Percentiles rank a stretch among this genome's conserved stretches.
Conservation (phyloP, 2,113 vertebrate species). For the Neoarius graeffei region DNA sequence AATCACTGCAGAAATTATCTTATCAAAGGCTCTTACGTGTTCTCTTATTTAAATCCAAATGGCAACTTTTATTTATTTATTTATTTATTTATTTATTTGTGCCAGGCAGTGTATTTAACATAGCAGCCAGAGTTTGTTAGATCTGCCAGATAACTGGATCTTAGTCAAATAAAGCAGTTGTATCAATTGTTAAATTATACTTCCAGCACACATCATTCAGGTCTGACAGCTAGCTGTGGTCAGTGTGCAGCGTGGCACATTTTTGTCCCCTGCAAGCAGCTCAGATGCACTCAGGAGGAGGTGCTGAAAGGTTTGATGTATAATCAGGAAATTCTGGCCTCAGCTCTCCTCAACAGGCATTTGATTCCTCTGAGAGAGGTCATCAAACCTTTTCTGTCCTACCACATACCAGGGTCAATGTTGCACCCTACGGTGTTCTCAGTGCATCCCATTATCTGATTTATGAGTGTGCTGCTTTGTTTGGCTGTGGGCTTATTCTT, state of each 20-base stretch:
- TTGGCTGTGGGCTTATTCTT: constrained; percentile 59
- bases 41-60: too few species aligned
- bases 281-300: constrained; percentile 47
- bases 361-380: constrained; percentile 52
- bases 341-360: constrained; percentile 55
- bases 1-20: too few species aligned
- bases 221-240: constrained; percentile 2
- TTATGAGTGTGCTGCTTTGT: constrained; percentile 64
- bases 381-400: constrained; percentile 61
- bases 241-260: background rate
- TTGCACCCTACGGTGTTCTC: constrained; percentile 46
- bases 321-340: constrained; percentile 67
- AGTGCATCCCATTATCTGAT: constrained; percentile 58
- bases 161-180: background rate
- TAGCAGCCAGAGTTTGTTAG: background rate
- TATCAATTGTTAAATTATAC: background rate
- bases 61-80: too few species aligned
- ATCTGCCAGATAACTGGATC: background rate
- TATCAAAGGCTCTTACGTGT: too few species aligned
- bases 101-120: background rate
- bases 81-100: too few species aligned
- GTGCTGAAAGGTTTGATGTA: constrained; percentile 69
- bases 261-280: constrained; percentile 38
- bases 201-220: constrained; percentile 1
- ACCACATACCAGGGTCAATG: constrained; percentile 57